Evolutionary conservation across 1,140 invertebrate species (phyloP).

Genomic region (Cotesia glomerata): DNA sequence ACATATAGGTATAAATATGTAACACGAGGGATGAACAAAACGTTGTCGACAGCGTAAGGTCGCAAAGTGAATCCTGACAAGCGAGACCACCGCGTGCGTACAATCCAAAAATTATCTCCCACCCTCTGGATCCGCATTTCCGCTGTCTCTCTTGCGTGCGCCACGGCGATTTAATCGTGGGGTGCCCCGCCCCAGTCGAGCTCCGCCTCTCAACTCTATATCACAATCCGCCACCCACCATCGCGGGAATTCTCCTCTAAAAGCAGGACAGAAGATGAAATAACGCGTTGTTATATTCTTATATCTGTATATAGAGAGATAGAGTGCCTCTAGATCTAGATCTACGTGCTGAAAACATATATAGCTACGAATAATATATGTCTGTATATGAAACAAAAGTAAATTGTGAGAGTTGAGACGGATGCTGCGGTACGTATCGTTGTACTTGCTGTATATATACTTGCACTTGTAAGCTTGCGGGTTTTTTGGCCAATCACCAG

Average conservation of each 20-base stretch:
- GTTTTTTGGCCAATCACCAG: constrained; percentile 15
- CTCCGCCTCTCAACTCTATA: constrained; percentile 2
- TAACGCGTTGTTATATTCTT: background rate
- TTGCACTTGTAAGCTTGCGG: background rate
- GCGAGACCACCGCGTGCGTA: constrained; percentile 43
- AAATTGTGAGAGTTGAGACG: background rate
- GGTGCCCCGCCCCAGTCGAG: constrained; percentile 26
- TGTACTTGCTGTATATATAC: background rate
- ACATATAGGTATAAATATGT: background rate
- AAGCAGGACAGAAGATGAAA: background rate
- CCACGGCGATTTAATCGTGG: constrained; percentile 26
- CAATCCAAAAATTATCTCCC: constrained; percentile 41
- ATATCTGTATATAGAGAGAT: background rate
- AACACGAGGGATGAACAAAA: constrained; percentile 17
- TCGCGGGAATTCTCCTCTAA: background rate
- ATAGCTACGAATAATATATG: background rate
- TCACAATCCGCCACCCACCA: constrained; percentile 20
- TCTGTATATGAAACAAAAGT: background rate
- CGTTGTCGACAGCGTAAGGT: constrained; percentile 43
- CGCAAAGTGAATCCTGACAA: constrained; percentile 43
- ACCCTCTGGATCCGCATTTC: constrained; percentile 7
- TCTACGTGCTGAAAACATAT: too few species aligned
- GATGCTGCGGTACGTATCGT: constrained; percentile 21
- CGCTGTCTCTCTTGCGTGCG: constrained; percentile 1
- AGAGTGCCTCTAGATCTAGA: background rate